These are phyloP conservation scores for Limonius californicus DNA, from an alignment of 1,140 invertebrate species.

Conservation along the genomic window DNA sequence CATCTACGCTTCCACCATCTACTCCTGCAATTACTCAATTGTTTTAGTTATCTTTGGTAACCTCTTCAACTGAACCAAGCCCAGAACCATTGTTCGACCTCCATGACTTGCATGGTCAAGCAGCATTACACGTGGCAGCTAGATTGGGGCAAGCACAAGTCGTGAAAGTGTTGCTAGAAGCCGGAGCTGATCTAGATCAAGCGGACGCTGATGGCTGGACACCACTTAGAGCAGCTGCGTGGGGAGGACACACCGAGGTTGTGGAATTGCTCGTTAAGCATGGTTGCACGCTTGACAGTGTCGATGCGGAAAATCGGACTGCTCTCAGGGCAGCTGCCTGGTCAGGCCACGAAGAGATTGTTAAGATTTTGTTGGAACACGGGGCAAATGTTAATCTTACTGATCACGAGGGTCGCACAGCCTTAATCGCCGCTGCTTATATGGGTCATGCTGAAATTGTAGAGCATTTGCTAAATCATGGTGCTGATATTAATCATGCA, in stretches of 20 bases:
- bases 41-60: slow-evolving; percentile 42
- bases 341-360: slow-evolving; percentile 79
- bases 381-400: slow-evolving; percentile 65
- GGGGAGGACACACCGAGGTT: slow-evolving; percentile 90
- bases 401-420: slow-evolving; percentile 73
- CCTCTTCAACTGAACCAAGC: slow-evolving; percentile 42
- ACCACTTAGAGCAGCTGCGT: slow-evolving; percentile 80
- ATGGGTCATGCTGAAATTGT: slow-evolving; percentile 94
- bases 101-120: slow-evolving; percentile 65
- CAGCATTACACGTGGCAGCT: slow-evolving; percentile 78
- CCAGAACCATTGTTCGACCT: slow-evolving; percentile 44
- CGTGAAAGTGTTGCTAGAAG: slow-evolving; percentile 66
- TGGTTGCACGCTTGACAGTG: slow-evolving; percentile 77
- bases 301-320: slow-evolving; percentile 67
- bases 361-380: slow-evolving; percentile 68
- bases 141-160: slow-evolving; percentile 73
- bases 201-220: slow-evolving; percentile 89
- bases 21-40: no score
- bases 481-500: slow-evolving; percentile 81
- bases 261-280: slow-evolving; percentile 76
- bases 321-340: slow-evolving; percentile 75
- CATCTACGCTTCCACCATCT: no score
- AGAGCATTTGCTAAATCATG: slow-evolving; percentile 75
- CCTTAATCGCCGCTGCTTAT: slow-evolving; percentile 84
- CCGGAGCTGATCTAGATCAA: slow-evolving; percentile 74